Evolutionary conservation across 2,888 invertebrate genomes (phyloP).

Genomic region (Buathra laborator): DNA sequence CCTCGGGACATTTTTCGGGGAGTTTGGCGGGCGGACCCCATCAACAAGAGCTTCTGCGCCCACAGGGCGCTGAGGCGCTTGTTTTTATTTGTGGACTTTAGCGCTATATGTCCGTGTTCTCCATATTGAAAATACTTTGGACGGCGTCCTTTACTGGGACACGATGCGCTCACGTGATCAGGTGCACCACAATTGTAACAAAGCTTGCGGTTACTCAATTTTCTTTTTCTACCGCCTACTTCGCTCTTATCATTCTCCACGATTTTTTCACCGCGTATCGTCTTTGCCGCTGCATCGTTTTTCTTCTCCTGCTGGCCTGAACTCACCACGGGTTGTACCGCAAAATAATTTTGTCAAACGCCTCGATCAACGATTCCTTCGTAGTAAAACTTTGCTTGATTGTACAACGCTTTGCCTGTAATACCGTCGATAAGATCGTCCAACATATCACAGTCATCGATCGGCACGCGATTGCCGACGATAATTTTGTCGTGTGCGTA

Average conservation of each 20-base stretch:
- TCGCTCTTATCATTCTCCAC: too few species aligned
- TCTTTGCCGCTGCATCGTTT: background rate
- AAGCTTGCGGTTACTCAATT: background rate
- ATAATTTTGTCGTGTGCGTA: constrained; percentile 64
- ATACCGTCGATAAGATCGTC: constrained; percentile 62
- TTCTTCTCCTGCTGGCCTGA: background rate
- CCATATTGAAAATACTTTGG: constrained; percentile 71
- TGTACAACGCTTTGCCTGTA: constrained; percentile 35
- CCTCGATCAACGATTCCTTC: constrained; percentile 43
- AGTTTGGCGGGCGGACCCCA: too few species aligned
- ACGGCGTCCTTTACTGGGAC: constrained; percentile 66
- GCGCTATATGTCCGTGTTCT: constrained; percentile 69
- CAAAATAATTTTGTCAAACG: constrained; percentile 34
- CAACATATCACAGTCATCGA: constrained; percentile 28
- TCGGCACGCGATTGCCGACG: constrained; percentile 64
- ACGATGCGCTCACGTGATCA: constrained; percentile 63
- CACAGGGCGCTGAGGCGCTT: too few species aligned
- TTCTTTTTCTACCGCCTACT: too few species aligned
- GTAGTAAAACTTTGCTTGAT: constrained; percentile 51
- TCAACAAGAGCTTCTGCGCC: too few species aligned
- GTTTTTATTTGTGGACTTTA: constrained; percentile 44
- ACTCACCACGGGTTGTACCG: constrained; percentile 15
- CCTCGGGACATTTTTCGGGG: too few species aligned
- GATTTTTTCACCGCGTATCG: too few species aligned
- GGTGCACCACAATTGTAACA: constrained; percentile 71